Evolutionary conservation across 2,888 invertebrate species (phyloP), one percentile per base, ranked within the genome.

Genomic region (Candidula unifasciata): DNA sequence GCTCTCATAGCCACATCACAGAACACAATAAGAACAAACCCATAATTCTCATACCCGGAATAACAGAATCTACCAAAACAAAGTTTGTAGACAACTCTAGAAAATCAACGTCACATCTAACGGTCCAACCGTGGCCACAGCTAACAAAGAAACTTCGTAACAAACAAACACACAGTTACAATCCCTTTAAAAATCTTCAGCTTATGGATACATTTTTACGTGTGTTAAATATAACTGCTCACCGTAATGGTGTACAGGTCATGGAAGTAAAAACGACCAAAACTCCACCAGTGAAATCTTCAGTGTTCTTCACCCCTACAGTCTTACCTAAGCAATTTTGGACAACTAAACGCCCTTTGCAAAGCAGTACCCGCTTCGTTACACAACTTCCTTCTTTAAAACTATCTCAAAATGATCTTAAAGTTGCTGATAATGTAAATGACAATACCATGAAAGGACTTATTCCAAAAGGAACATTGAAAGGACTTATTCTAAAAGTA

Each of bases 111-210:
- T 13, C 52, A 73, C 33, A 2, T 18, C 10, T 44, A 10, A n/a
- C n/a, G 2, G 52, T 74, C 30, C 54, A 74, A 54, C 54, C 74
- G 27, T 74, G 74, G 74, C 74, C 30, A 54, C 30, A 30, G 30
- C 74, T 74, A 30, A 30, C 54, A 54, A 18, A n/a, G 33, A 5
- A 16, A 69, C 27, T 18, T 3, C 18, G 3, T 13, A 27, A 35
- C 52, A 74, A 21, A n/a, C 24, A 21, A 24, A 64, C 52, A 24
- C 27, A 35, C 33, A 33, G 54, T 2, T 2, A 37, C 44, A 54
- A 71, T 35, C 57, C 80, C 21, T 35, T 21, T 52, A 71, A 81
- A 27, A 81, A 81, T 57, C 80, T 71, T 6, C 37, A 24, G 5
- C 57, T 81, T 2, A 35, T 81, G 80, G 16, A 54, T 1, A n/a